phyloP scores from a whole-genome alignment of 2,797 vertebrate species.

The Xiphophorus birchmanni region DNA sequence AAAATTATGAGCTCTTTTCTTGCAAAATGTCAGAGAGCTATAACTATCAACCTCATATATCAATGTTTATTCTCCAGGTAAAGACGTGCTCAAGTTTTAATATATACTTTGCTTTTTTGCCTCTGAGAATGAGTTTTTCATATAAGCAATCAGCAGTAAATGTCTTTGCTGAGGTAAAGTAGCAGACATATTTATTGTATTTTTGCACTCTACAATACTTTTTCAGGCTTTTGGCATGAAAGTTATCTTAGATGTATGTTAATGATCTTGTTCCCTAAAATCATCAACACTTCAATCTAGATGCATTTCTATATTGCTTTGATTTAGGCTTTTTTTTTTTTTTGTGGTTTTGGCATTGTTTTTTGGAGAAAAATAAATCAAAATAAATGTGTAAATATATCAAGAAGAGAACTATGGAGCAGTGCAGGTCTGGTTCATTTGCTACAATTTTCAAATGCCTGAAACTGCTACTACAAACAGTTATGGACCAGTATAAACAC shows the following conservation, averaged over 20 bases:
- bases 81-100: slow-evolving; percentile 16
- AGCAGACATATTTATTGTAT: neutral
- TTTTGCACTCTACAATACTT: neutral
- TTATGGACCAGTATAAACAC: neutral
- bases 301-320: neutral
- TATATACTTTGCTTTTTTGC: slow-evolving; percentile 24
- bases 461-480: neutral
- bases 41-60: slow-evolving; percentile 49
- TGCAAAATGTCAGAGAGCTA: slow-evolving; percentile 42
- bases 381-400: neutral
- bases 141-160: neutral
- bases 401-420: neutral
- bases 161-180: neutral
- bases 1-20: slow-evolving; percentile 24
- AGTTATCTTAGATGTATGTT: slow-evolving; percentile 16
- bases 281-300: slow-evolving; percentile 38
- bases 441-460: neutral
- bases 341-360: neutral
- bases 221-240: neutral
- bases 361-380: neutral
- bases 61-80: slow-evolving; percentile 38
- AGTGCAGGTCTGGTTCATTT: neutral
- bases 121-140: slow-evolving; percentile 8
- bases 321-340: slow-evolving; percentile 10
- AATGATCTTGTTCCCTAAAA: slow-evolving; percentile 10